Percentiles rank a stretch among this genome's conserved stretches.
Conservation (phyloP, 2,113 vertebrate species). For the Lanius ludovicianus region DNA sequence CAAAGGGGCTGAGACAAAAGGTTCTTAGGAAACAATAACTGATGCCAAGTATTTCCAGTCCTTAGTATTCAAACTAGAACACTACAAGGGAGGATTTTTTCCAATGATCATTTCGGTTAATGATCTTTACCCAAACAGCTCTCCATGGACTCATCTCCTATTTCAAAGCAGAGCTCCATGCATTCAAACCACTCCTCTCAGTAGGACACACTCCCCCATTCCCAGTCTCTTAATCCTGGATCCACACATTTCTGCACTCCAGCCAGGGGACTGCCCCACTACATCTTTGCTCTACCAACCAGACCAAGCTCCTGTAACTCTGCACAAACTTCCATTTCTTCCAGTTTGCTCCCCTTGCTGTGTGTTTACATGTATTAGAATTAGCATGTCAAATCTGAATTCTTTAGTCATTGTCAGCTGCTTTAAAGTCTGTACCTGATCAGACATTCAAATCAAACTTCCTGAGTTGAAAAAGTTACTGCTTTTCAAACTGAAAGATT, state of each 20-base stretch:
- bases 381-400: background rate
- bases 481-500: background rate
- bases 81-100: background rate
- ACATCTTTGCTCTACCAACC: background rate
- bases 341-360: background rate
- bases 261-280: background rate
- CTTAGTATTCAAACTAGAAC: background rate
- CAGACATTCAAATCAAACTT: background rate
- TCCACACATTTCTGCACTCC: background rate
- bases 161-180: background rate
- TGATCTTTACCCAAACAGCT: background rate
- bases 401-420: background rate
- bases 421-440: slow-evolving; percentile 20
- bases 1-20: background rate
- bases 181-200: background rate
- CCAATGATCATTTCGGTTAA: background rate
- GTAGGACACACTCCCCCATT: background rate
- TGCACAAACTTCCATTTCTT: background rate
- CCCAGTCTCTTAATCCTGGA: background rate
- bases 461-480: background rate
- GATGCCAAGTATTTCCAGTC: background rate
- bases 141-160: background rate
- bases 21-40: background rate
- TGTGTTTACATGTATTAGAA: background rate
- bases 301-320: background rate